Base-by-base conservation (phyloP, 2,113 vertebrate species). In the Melanerpes aurifrons region DNA sequence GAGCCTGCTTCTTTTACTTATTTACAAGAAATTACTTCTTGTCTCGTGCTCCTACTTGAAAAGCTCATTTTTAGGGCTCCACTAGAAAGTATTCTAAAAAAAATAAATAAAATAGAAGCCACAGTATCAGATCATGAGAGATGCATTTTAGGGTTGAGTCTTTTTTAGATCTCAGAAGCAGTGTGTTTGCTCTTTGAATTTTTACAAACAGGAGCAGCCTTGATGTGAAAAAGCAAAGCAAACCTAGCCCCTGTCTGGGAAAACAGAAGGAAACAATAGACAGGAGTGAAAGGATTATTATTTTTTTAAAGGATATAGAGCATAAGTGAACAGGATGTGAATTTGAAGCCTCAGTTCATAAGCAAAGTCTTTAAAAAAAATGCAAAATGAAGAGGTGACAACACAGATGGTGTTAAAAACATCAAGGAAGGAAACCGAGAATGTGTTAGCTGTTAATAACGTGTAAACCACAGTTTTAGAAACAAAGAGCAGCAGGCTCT, bases 191-290 rank as follows among this genome's bases (percentile, higher is more conserved):
- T 62, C 74, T 83, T 48, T 22, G 4, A 66, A 53, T 43, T 53
- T 81, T 56, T 35, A 84, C 53, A 74, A 53, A 79, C 25, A 53
- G 86, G 9, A 84, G 59, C 19, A 87, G 82, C 61, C 69, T 66
- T 43, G 35, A 75, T 20, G 22, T 17, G 87, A 57, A 87, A 80
- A 67, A 31, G 11, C 26, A 48, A 1, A 3, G 10, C 69, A 75
- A 85, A 57, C 31, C 32, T 25, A 69, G 53, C 66, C 58, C 50
- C 66, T 20, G 50, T 45, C 75, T 83, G 67, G 81, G 91, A 89
- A 94, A 96, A 64, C 40, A 93, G 78, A 95, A 89, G 28, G 61
- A 48, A 95, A 93, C 59, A 91, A 94, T 9, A 85, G 59, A 79
- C n/a, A 92, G 67, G 86, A 95, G n/a, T 63, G 31, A 93, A 93